Percentiles rank a stretch among this genome's conserved stretches.
Evolutionary conservation across 2,888 invertebrate genomes (phyloP).

Genomic region (Hirudinaria manillensis): DNA sequence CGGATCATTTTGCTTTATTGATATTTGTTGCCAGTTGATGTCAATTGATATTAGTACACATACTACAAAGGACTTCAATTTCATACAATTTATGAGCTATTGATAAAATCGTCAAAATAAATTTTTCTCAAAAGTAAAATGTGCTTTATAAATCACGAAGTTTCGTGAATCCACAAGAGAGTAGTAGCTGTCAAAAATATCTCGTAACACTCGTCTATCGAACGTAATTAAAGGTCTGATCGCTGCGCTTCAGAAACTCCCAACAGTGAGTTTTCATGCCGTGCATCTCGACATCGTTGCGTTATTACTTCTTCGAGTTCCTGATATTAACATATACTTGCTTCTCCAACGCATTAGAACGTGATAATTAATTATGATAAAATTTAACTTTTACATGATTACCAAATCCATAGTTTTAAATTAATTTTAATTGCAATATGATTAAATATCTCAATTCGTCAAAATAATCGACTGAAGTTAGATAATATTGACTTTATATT

Average conservation of each 20-base stretch:
- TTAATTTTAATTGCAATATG: no score
- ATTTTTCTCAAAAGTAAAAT: not conserved
- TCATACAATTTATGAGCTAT: no score
- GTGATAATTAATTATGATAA: not conserved
- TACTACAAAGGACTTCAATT: no score
- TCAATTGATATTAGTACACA: no score
- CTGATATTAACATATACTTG: not conserved
- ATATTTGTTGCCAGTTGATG: no score
- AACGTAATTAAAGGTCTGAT: constrained; percentile 16
- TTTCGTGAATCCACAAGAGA: constrained; percentile 15
- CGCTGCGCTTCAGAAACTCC: constrained; percentile 16
- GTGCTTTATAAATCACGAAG: constrained; percentile 6
- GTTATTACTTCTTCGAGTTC: not conserved
- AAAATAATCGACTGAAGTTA: no score
- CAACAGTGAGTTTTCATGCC: constrained; percentile 10
- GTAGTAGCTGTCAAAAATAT: constrained; percentile 19
- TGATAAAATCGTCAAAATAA: no score
- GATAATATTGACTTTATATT: no score
- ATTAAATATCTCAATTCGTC: no score
- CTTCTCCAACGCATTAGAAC: not conserved
- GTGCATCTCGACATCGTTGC: not conserved
- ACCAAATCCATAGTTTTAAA: not conserved
- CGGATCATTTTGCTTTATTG: no score
- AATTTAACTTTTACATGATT: not conserved
- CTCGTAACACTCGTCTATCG: constrained; percentile 16